phyloP scores from a whole-genome alignment of 2,113 vertebrate species.

The Chaenogobius annularis region DNA sequence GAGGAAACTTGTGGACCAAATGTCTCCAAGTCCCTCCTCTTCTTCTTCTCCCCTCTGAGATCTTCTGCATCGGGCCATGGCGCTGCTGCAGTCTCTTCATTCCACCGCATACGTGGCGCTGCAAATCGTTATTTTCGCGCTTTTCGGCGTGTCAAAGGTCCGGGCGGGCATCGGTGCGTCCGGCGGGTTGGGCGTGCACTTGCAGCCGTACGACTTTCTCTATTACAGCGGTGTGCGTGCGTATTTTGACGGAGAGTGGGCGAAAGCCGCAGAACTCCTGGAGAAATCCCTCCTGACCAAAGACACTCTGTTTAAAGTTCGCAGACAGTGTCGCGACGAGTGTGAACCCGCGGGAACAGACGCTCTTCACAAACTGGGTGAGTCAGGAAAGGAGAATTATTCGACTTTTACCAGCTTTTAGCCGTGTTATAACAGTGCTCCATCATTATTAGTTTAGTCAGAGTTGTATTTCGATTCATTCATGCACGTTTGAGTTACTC shows the following conservation, averaged over 20 bases:
- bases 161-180: slow-evolving; percentile 16
- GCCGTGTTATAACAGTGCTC: too few species aligned
- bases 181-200: slow-evolving; percentile 24
- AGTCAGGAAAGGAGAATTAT: slow-evolving; percentile 11
- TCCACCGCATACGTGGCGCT: slow-evolving; percentile 79
- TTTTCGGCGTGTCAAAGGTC: not conserved
- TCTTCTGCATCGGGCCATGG: slow-evolving; percentile 64
- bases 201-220: slow-evolving; percentile 80
- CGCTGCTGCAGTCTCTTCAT: slow-evolving; percentile 35
- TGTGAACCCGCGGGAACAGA: slow-evolving; percentile 63
- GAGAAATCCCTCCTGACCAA: slow-evolving; percentile 82
- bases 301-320: slow-evolving; percentile 67
- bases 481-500: too few species aligned
- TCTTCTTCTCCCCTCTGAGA: slow-evolving; percentile 17
- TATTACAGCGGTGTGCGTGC: slow-evolving; percentile 88
- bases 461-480: too few species aligned
- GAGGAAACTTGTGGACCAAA: slow-evolving; percentile 22
- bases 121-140: slow-evolving; percentile 15
- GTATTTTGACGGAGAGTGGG: slow-evolving; percentile 85
- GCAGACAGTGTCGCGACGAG: slow-evolving; percentile 71
- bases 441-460: too few species aligned
- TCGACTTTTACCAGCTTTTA: too few species aligned
- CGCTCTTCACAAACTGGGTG: slow-evolving; percentile 51
- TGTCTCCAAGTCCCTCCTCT: slow-evolving; percentile 41
- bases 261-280: slow-evolving; percentile 82